These are phyloP conservation scores for Atrichornis clamosus DNA, from an alignment of 2,113 vertebrate species.

Conservation along the genomic window DNA sequence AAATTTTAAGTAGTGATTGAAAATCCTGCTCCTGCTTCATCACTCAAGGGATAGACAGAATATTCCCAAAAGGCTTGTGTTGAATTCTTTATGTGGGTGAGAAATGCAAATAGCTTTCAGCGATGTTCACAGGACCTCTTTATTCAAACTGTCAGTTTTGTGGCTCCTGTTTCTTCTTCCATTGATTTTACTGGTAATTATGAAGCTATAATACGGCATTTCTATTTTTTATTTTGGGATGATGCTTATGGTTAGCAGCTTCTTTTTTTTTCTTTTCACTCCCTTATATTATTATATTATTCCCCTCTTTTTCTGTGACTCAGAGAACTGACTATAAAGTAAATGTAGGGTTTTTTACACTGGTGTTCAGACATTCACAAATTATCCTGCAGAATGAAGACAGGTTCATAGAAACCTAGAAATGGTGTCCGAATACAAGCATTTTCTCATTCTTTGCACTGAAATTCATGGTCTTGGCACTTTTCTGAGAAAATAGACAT, in stretches of 20 bases:
- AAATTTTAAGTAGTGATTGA: background rate
- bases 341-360: background rate
- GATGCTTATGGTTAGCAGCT: background rate
- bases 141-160: background rate
- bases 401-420: background rate
- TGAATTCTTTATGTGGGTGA: slow-evolving; percentile 5
- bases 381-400: background rate
- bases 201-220: background rate
- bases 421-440: background rate
- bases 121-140: background rate
- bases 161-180: background rate
- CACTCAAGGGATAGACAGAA: background rate
- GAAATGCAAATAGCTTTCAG: slow-evolving; percentile 17
- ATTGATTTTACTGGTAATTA: background rate
- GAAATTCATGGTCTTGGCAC: background rate
- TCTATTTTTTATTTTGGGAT: background rate
- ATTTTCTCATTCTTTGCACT: background rate
- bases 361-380: background rate
- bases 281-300: background rate
- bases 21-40: background rate
- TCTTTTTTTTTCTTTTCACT: background rate
- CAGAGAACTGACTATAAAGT: background rate
- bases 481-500: background rate
- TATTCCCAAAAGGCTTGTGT: background rate
- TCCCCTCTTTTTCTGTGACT: background rate